Evolutionary conservation across 2,888 invertebrate species (phyloP).

Genomic region (Drosophila aldrichi): DNA sequence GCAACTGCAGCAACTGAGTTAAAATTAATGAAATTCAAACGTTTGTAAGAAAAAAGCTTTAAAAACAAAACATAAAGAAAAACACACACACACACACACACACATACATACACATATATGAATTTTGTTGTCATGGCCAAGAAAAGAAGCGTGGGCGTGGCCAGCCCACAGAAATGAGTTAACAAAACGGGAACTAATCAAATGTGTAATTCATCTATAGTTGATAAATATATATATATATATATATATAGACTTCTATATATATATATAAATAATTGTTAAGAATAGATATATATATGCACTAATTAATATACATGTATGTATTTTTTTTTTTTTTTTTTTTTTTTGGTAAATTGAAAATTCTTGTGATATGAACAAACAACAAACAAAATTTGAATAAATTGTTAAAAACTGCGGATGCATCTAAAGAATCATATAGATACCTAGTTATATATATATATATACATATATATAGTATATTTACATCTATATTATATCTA

Average conservation of each 20-base stretch:
- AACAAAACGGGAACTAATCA: conserved; percentile 64
- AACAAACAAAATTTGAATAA: conserved; percentile 72
- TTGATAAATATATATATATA: conserved; percentile 22
- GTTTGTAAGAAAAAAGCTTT: conserved; percentile 78
- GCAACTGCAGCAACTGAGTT: conserved; percentile 38
- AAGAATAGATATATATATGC: conserved; percentile 17
- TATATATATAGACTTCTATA: conserved; percentile 20
- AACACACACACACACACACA: conserved; percentile 30
- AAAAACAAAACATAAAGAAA: conserved; percentile 46
- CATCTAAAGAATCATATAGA: conserved; percentile 37
- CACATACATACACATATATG: conserved; percentile 41
- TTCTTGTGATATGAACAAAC: conserved; percentile 79
- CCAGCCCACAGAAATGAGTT: conserved; percentile 55
- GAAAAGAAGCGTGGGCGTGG: conserved; percentile 47
- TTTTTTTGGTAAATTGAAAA: conserved; percentile 78
- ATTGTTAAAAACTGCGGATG: conserved; percentile 75
- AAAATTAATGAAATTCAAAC: conserved; percentile 51
- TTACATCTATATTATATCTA: conserved; percentile 37
- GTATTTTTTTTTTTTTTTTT: conserved; percentile 63
- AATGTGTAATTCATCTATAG: conserved; percentile 61
- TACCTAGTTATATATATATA: conserved; percentile 16
- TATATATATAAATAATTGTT: conserved; percentile 17
- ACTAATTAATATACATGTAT: conserved; percentile 17
- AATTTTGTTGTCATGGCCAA: conserved; percentile 63
- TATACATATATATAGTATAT: conserved; percentile 40